Conservation (phyloP, 2,888 invertebrate genomes). For the Drosophila longiperda region DNA sequence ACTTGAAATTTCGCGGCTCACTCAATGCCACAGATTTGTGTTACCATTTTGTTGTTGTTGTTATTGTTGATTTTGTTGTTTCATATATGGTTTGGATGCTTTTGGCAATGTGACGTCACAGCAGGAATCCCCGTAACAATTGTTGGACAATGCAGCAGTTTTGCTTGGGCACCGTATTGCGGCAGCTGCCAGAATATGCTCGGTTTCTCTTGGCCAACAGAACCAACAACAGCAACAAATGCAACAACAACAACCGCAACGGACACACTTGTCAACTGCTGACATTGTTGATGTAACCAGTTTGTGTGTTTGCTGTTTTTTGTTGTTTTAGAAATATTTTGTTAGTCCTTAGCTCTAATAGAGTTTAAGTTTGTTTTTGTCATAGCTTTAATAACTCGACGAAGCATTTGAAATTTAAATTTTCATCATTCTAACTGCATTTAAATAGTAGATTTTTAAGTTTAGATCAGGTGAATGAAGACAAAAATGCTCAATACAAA, state of each 20-base stretch:
- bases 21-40: slow-evolving; percentile 33
- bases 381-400: not conserved
- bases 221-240: slow-evolving; percentile 26
- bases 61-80: slow-evolving; percentile 5
- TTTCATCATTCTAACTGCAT: not conserved
- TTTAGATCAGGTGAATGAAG: not conserved
- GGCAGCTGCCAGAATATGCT: slow-evolving; percentile 21
- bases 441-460: not conserved
- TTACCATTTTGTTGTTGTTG: slow-evolving; percentile 2
- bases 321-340: slow-evolving; percentile 6
- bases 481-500: not conserved
- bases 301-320: slow-evolving; percentile 22
- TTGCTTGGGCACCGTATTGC: slow-evolving; percentile 14
- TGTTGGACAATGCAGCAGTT: slow-evolving; percentile 6
- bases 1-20: slow-evolving; percentile 49
- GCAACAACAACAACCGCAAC: slow-evolving; percentile 41
- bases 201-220: slow-evolving; percentile 9
- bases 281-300: slow-evolving; percentile 28
- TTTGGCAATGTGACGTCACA: slow-evolving; percentile 40
- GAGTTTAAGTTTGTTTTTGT: slow-evolving; percentile 3
- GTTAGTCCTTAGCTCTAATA: slow-evolving; percentile 4
- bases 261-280: slow-evolving; percentile 50
- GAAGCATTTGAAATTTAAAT: not conserved
- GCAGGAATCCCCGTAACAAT: slow-evolving; percentile 3
- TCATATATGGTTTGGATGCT: not conserved